Evolutionary conservation across 2,888 invertebrate genomes (phyloP).

Genomic region (Lycaena phlaeas): DNA sequence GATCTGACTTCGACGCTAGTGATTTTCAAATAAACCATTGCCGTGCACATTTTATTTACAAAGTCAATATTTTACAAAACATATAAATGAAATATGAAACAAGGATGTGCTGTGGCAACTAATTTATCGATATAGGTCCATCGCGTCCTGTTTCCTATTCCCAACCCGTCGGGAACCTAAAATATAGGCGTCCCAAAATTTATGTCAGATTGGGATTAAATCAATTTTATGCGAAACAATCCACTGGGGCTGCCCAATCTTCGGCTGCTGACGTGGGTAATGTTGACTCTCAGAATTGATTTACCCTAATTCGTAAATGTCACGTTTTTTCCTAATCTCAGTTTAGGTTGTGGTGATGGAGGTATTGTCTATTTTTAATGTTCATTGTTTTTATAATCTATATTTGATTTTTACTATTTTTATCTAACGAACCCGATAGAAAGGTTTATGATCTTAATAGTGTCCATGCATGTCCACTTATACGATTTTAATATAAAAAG

Average conservation of each 20-base stretch:
- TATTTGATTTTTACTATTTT: slow-evolving; percentile 2
- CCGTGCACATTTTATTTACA: too few relatives aligned
- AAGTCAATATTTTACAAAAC: too few relatives aligned
- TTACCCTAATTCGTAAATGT: slow-evolving; percentile 62
- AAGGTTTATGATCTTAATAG: too few relatives aligned
- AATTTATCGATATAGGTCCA: too few relatives aligned
- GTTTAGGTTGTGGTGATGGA: slow-evolving; percentile 15
- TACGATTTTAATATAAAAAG: too few relatives aligned
- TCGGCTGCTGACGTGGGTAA: slow-evolving; percentile 47
- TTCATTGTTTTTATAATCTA: too few relatives aligned
- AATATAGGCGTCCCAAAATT: slow-evolving; percentile 42
- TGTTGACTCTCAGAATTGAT: slow-evolving; percentile 56
- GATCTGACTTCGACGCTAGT: too few relatives aligned
- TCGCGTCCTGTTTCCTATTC: not conserved
- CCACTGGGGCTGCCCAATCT: slow-evolving; percentile 24
- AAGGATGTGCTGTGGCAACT: too few relatives aligned
- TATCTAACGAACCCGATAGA: too few relatives aligned
- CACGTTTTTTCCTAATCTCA: slow-evolving; percentile 41
- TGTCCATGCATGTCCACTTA: too few relatives aligned
- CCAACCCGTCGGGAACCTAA: slow-evolving; percentile 19
- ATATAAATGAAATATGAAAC: too few relatives aligned
- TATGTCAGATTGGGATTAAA: slow-evolving; percentile 51
- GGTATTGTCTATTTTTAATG: slow-evolving; percentile 6
- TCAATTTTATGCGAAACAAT: slow-evolving; percentile 54
- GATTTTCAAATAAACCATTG: too few relatives aligned